A percentile compares a stretch with the other conserved stretches of the same genome.
These are phyloP conservation scores for Synergus umbraculus DNA, from an alignment of 2,888 invertebrate genomes.

Conservation along the genomic window DNA sequence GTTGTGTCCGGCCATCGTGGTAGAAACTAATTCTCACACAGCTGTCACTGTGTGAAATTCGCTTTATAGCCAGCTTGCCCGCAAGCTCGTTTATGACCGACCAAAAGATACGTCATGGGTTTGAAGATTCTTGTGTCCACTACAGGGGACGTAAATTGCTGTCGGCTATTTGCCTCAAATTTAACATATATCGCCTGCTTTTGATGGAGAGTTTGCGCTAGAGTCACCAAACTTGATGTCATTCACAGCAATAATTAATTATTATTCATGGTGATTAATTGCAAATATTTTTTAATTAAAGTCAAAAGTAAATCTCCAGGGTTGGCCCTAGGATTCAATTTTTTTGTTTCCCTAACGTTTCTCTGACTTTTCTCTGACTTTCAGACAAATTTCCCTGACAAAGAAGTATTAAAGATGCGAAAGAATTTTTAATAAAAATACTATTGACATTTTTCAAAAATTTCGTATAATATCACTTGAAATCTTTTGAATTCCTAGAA, in stretches of 20 bases:
- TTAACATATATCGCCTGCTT: conserved; percentile 26
- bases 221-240: background rate
- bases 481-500: too few species aligned
- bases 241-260: background rate
- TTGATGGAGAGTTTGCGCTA: conserved; percentile 8
- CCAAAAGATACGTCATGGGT: conserved; percentile 29
- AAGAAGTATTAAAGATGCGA: too few species aligned
- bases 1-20: conserved; percentile 16
- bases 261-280: background rate
- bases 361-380: too few species aligned
- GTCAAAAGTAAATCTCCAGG: background rate
- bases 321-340: too few species aligned
- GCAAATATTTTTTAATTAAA: background rate
- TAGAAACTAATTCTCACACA: conserved; percentile 23
- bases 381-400: too few species aligned
- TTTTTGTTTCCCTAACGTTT: too few species aligned
- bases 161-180: conserved; percentile 24
- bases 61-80: conserved; percentile 25
- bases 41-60: conserved; percentile 31
- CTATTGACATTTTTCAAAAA: too few species aligned
- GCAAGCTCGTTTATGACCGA: conserved; percentile 28
- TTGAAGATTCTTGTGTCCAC: conserved; percentile 39
- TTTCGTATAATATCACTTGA: too few species aligned
- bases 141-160: conserved; percentile 27
- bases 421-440: too few species aligned